These are phyloP conservation scores for Marmota monax DNA, from an alignment of 2,113 vertebrate genomes.

Conservation along the genomic window DNA sequence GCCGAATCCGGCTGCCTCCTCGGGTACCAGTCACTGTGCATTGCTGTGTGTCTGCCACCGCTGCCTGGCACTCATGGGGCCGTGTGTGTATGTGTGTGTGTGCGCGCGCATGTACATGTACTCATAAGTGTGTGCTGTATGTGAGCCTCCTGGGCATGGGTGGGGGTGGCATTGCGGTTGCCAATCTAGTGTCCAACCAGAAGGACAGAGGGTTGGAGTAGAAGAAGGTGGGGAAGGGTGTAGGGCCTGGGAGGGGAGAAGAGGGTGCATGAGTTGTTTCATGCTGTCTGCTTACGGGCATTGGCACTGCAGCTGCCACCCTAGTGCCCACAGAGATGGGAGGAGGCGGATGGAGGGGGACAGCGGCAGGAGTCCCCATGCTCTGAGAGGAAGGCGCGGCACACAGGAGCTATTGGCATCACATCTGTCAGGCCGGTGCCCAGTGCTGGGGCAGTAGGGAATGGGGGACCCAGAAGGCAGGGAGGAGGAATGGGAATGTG, in stretches of 20 bases:
- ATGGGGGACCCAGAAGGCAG: conserved; percentile 22
- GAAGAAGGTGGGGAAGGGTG: conserved; percentile 57
- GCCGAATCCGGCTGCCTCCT: conserved; percentile 79
- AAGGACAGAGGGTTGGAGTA: conserved; percentile 66
- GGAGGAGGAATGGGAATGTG: conserved; percentile 50
- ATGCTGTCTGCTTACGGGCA: conserved; percentile 62
- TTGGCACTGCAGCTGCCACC: conserved; percentile 80
- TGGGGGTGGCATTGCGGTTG: conserved; percentile 78
- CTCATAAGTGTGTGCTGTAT: conserved; percentile 63
- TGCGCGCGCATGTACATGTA: conserved; percentile 58
- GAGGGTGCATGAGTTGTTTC: conserved; percentile 64
- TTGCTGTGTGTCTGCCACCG: conserved; percentile 82
- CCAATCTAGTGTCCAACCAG: conserved; percentile 73
- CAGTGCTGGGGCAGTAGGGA: conserved; percentile 4
- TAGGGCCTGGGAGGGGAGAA: conserved; percentile 63
- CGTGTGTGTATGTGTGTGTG: conserved; percentile 59
- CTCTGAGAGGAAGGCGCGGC: conserved; percentile 56
- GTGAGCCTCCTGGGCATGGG: conserved; percentile 80
- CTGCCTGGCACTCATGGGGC: conserved; percentile 81
- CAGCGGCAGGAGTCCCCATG: conserved; percentile 39
- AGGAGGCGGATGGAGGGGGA: conserved; percentile 50
- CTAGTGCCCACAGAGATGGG: conserved; percentile 70
- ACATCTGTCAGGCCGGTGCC: conserved; percentile 60
- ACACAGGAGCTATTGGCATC: conserved; percentile 67
- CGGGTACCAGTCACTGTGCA: conserved; percentile 80